These are phyloP conservation scores for Buceros bicornis DNA, from an alignment of 2,797 vertebrate species.

Conservation along the genomic window DNA sequence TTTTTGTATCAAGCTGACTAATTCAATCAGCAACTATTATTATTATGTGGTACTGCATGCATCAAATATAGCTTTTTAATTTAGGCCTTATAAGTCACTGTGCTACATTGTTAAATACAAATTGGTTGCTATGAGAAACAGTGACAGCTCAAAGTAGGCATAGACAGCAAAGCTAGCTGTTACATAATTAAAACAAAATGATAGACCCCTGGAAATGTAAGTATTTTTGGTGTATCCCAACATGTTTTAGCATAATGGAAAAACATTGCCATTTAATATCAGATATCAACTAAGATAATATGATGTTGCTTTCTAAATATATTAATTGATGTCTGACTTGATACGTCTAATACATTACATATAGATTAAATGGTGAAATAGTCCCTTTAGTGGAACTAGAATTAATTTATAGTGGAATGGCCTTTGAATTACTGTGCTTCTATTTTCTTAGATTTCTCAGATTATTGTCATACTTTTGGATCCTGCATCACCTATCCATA, in stretches of 20 bases:
- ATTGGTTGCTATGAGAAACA: constrained; percentile 68
- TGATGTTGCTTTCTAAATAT: constrained; percentile 46
- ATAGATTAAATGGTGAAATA: constrained; percentile 32
- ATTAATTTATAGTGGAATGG: background rate
- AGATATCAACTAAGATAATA: constrained; percentile 45
- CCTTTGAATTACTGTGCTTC: background rate
- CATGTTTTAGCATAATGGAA: constrained; percentile 35
- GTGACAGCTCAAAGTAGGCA: constrained; percentile 37
- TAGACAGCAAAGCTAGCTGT: constrained; percentile 48
- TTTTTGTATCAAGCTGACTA: background rate
- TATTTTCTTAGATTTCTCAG: background rate
- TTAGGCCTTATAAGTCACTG: constrained; percentile 51
- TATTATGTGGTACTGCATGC: constrained; percentile 32
- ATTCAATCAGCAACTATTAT: constrained; percentile 47
- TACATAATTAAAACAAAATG: constrained; percentile 72
- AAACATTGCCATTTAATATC: background rate
- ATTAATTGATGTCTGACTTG: constrained; percentile 51
- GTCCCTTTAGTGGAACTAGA: constrained; percentile 3
- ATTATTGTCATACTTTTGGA: background rate
- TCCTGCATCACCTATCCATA: background rate
- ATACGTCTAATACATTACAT: constrained; percentile 22
- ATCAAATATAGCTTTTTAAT: constrained; percentile 53
- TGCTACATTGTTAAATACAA: constrained; percentile 66
- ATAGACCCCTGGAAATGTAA: constrained; percentile 40
- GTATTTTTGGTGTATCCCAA: constrained; percentile 26